These are phyloP conservation scores for Tyria jacobaeae DNA, from an alignment of 2,888 invertebrate species.

Conservation along the genomic window DNA sequence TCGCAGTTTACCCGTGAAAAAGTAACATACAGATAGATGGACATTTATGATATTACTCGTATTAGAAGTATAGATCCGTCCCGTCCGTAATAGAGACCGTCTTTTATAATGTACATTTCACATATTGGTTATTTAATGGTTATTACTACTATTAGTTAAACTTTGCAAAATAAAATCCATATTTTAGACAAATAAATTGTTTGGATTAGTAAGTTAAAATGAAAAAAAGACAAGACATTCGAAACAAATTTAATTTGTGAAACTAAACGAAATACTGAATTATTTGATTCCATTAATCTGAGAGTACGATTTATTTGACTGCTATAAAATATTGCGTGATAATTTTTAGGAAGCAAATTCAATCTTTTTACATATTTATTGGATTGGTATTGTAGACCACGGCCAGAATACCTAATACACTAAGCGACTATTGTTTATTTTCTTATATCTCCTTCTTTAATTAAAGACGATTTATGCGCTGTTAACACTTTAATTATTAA, in stretches of 20 bases:
- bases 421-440: background rate
- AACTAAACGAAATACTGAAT: conserved; percentile 13
- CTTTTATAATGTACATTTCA: too few species aligned
- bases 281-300: conserved; percentile 11
- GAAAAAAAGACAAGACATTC: background rate
- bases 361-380: too few species aligned
- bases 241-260: conserved; percentile 7
- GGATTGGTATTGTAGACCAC: background rate
- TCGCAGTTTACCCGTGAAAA: too few species aligned
- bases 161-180: background rate
- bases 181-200: background rate
- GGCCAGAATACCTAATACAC: background rate
- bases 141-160: too few species aligned
- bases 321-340: conserved; percentile 7
- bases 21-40: too few species aligned
- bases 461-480: too few species aligned
- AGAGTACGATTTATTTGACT: conserved; percentile 1
- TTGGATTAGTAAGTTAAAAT: background rate
- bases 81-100: too few species aligned
- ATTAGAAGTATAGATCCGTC: too few species aligned
- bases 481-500: background rate
- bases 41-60: too few species aligned
- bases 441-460: too few species aligned
- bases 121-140: too few species aligned
- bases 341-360: background rate